Evolutionary conservation across 2,888 invertebrate species (phyloP), one percentile per base, ranked within the genome.

Genomic region (Torymus texanus): DNA sequence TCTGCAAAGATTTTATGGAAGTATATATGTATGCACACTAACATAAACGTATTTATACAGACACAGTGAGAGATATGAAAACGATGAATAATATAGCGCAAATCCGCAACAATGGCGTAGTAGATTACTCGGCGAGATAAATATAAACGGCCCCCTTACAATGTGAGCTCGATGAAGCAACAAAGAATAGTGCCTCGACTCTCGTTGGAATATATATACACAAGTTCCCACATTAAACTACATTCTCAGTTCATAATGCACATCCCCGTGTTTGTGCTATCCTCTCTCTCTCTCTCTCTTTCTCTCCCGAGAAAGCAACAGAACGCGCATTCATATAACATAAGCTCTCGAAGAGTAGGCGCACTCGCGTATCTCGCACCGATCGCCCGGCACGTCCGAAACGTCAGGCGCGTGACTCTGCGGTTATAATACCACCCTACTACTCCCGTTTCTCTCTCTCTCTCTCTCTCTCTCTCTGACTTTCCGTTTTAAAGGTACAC

Each of bases 351-450:
- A 41, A 41, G 41, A 41, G 41, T 41, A 8, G 21, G 74, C 21
- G 74, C 29, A 11, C 61, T 16, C 18, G 16, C 50, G 10, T 79
- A 71, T 79, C 75, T 79, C 21, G 2, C 18, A 21, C 41, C 50
- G 79, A 79, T 79, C 78, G 55, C 87, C 84, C 87, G 87, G 84
- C 87, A 87, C 86, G 87, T 88, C 87, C 87, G 84, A 88, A 87
- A 88, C 84, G 86, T 86, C 88, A 86, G 85, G 84, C 86, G 85
- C 85, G 83, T 87, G 87, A 88, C 87, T 88, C 84, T 65, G 79
- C 83, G 81, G 83, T 79, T 81, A 78, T 29, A 16, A 55, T 16
- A 13, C n/a, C 21, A 16, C 13, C 58, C 41, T 41, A 41, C 41
- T 41, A 41, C 41, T 56, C 56, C 65, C 74, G 56, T 56, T 63